Base-by-base conservation (phyloP, 2,888 invertebrate genomes). In the Heteromurus nitidus region DNA sequence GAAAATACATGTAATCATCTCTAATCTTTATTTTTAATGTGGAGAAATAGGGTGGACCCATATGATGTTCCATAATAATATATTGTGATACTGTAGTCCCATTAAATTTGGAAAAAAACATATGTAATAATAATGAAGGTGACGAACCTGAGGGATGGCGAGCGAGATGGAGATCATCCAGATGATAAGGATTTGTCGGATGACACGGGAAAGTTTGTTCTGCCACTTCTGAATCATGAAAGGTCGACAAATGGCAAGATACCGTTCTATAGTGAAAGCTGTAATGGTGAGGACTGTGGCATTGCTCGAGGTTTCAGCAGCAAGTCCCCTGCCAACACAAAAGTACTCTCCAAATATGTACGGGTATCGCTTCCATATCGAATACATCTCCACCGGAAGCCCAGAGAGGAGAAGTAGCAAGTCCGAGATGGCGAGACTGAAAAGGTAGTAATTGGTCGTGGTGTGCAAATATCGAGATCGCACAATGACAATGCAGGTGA, bases 321-420 rank as follows among this genome's bases (percentile, higher is more conserved):
- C 90, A 42, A 92, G 87, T 30, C 89, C 89, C 3, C 90, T 87
- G 1, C 89, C 81, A 18, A 90, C 87, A 84, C 91, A 91, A 84
- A 90, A 90, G 1, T 88, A 87, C 81, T 90, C 89, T 1, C 91
- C 90, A 85, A 91, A 89, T 53, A 89, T 70, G 70, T 85, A 65
- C 3, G 85, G 84, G 65, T 85, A 80, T 11, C 89, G 89, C n/a
- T 82, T 60, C 88, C 88, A 88, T 2, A 88, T 85, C 9, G 82
- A 84, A 84, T 90, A 90, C 55, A 90, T 88, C 86, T 96, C 96
- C 86, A 93, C 93, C 0, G 96, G 96, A 88, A 96, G 92, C 0
- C 89, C 88, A 26, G 87, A 86, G 20, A 88, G 83, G 24, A 89
- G 84, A 0, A 88, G 88, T 50, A 89, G 86, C 85, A 89, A 87